Evolutionary conservation across 1,140 invertebrate species (phyloP), one percentile per base, ranked within the genome.

Genomic region (Rhynchophorus ferrugineus): DNA sequence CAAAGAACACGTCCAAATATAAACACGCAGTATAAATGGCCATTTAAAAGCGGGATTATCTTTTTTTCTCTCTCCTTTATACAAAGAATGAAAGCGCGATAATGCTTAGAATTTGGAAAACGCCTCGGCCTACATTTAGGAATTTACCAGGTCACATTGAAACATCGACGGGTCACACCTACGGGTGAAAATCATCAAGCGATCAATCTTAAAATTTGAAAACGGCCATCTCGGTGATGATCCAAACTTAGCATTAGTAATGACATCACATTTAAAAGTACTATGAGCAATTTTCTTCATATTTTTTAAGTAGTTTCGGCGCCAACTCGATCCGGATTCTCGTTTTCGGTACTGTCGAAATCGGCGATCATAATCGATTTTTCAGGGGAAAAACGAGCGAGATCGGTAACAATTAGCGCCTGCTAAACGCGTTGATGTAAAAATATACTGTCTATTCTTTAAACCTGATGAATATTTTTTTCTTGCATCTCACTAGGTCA

Each of bases 251-350:
- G 44, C 21, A 37, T 46, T 6, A 29, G 11, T 11, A 38, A 42
- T n/a, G 41, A 51, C 42, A 52, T 52, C 50, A 52, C 43, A 52
- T 52, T 45, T 37, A 52, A 46, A 45, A 52, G 36, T 52, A 52
- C 43, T 33, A 52, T 52, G 50, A 52, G 50, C 50, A 52, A 52
- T 46, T 43, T 50, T 38, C 19, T 42, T 3, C 6, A 41, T 43
- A 42, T 33, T n/a, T 41, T 18, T 2, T 20, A 19, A 42, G 18
- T 11, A 45, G 18, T 18, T n/a, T n/a, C n/a, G n/a, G n/a, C n/a
- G n/a, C n/a, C n/a, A n/a, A n/a, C n/a, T n/a, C n/a, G n/a, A n/a
- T n/a, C n/a, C n/a, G n/a, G n/a, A n/a, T n/a, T n/a, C n/a, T n/a
- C n/a, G n/a, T n/a, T n/a, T n/a, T n/a, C n/a, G n/a, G n/a, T n/a